Evolutionary conservation across 2,888 invertebrate species (phyloP), one percentile per base, ranked within the genome.

Genomic region (Tachina grossa): DNA sequence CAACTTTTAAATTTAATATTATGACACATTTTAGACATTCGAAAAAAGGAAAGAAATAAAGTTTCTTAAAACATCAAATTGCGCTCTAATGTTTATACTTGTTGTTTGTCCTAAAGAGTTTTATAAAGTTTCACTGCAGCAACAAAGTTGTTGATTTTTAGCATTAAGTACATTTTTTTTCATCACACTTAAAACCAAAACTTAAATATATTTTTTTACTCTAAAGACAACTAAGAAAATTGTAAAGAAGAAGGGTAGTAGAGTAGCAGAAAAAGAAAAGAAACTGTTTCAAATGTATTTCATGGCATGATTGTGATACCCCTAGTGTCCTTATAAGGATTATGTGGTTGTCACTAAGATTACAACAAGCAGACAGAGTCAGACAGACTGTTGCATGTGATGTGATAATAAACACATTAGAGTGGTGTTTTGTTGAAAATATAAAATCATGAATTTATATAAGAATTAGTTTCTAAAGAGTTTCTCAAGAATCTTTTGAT

Each of bases 271-370:
- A 45, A 59, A 16, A 75, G 51, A 41, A 61, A 45, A 68, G 11
- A 75, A 61, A 53, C 31, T 68, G 57, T 22, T 80, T 69, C 61
- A 76, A 31, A 79, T 63, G 51, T 69, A 83, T 16, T 75, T 83
- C 79, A 79, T 72, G 65, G 78, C 55, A 79, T 83, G 65, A 85
- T 83, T 79, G 83, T 79, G 75, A 79, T 82, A 85, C 78, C 79
- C 79, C 22, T 22, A 65, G 59, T 72, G 71, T 72, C 65, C 76
- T 68, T 77, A 31, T 31, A 31, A 68, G 75, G 75, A 83, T 79
- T 79, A 76, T 72, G 55, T 59, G 66, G 74, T 61, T 75, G 61
- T 39, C 68, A 61, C 45, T 22, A 68, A 45, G 59, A 45, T 74
- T 59, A 81, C 16, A 81, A 53, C n/a, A 16, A 63, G 45, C 39